Conservation (phyloP, 2,888 invertebrate genomes). For the Drosophila eohydei region DNA sequence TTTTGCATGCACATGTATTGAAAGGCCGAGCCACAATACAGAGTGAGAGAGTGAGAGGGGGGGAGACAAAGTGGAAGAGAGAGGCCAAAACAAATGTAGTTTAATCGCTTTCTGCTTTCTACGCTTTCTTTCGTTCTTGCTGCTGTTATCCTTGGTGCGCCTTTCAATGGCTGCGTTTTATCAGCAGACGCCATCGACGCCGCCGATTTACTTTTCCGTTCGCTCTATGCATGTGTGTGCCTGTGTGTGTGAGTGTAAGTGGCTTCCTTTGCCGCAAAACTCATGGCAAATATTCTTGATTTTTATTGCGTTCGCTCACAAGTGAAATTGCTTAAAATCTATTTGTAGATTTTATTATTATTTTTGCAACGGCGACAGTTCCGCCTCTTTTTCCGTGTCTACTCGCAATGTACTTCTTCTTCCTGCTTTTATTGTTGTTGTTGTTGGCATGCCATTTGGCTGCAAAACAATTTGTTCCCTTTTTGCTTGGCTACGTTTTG, state of each 20-base stretch:
- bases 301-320: slow-evolving; percentile 83
- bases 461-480: slow-evolving; percentile 59
- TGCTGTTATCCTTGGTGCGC: slow-evolving; percentile 58
- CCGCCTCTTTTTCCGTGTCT: slow-evolving; percentile 40
- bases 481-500: slow-evolving; percentile 53
- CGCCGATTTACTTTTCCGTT: slow-evolving; percentile 70
- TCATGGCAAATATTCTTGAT: slow-evolving; percentile 83
- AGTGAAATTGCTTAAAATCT: slow-evolving; percentile 82
- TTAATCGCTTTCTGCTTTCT: slow-evolving; percentile 79
- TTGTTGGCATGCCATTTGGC: slow-evolving; percentile 54
- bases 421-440: slow-evolving; percentile 33
- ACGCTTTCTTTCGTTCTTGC: slow-evolving; percentile 16
- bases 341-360: slow-evolving; percentile 72
- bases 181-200: slow-evolving; percentile 77
- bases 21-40: slow-evolving; percentile 29
- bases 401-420: slow-evolving; percentile 15
- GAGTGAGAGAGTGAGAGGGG: neutral
- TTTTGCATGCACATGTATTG: slow-evolving; percentile 55
- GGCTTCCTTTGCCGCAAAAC: slow-evolving; percentile 70
- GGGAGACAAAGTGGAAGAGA: slow-evolving; percentile 1
- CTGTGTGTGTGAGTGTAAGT: slow-evolving; percentile 22
- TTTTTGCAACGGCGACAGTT: slow-evolving; percentile 60
- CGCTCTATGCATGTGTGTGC: slow-evolving; percentile 4
- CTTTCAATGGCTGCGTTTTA: slow-evolving; percentile 74
- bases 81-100: slow-evolving; percentile 70